A percentile compares a stretch with the other conserved stretches of the same genome.
Conservation (phyloP, 92 coral and sea anemone species). For the Heliopora coerulea region DNA sequence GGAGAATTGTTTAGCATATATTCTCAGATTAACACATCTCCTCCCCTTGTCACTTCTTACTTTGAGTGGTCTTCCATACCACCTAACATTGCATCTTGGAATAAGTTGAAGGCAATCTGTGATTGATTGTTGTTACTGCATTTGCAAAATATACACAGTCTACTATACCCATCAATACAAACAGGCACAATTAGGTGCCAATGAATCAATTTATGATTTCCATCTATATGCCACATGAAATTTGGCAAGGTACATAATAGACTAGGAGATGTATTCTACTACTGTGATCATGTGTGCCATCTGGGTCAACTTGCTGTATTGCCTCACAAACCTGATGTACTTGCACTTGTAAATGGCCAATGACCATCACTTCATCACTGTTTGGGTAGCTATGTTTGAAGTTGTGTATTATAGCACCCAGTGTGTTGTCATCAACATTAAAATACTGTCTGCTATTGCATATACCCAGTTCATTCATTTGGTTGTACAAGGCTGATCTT, state of each 20-base stretch:
- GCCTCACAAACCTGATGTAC: constrained; percentile 42
- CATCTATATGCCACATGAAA: constrained; percentile 59
- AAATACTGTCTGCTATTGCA: not conserved
- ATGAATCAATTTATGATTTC: constrained; percentile 56
- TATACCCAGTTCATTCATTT: constrained; percentile 43
- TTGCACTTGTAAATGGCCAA: constrained; percentile 52
- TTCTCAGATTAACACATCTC: constrained; percentile 54
- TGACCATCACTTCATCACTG: constrained; percentile 51
- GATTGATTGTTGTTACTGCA: constrained; percentile 47
- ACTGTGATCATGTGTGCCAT: constrained; percentile 42
- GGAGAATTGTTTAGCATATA: constrained; percentile 36
- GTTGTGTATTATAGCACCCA: constrained; percentile 23
- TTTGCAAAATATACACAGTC: constrained; percentile 41
- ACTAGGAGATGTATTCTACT: constrained; percentile 49
- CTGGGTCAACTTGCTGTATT: constrained; percentile 50
- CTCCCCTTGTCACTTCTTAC: constrained; percentile 62
- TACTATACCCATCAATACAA: constrained; percentile 63
- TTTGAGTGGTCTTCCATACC: constrained; percentile 56
- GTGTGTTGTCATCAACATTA: not conserved
- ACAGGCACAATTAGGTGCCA: constrained; percentile 53
- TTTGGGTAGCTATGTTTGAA: constrained; percentile 49
- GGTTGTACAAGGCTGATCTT: constrained; percentile 36
- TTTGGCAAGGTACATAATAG: constrained; percentile 63
- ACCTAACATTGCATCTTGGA: constrained; percentile 44
- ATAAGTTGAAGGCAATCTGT: constrained; percentile 43